A percentile compares a stretch with the other conserved stretches of the same genome.
phyloP scores from a whole-genome alignment of 1,140 invertebrate species.

The Triops cancriformis region DNA sequence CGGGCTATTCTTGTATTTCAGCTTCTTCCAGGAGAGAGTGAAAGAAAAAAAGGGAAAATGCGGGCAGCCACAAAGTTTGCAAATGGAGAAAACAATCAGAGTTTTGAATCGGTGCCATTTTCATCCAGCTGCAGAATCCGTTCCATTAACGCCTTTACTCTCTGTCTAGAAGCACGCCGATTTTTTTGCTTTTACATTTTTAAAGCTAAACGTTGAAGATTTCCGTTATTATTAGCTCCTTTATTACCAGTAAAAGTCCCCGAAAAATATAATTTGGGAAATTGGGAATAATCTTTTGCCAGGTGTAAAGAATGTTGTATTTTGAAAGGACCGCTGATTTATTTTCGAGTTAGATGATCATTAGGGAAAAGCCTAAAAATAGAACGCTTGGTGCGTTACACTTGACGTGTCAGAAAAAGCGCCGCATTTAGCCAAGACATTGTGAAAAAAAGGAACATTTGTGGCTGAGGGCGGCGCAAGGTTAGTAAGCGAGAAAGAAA shows the following conservation, averaged over 20 bases:
- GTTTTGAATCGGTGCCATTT: constrained; percentile 7
- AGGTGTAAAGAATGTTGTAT: neutral
- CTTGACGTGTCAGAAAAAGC: neutral
- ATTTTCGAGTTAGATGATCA: neutral
- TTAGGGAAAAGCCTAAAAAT: neutral
- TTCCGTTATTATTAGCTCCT: neutral
- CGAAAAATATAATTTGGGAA: too few relatives aligned
- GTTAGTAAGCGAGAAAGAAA: too few relatives aligned
- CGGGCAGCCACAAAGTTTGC: neutral
- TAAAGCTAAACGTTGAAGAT: neutral
- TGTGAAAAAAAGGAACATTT: too few relatives aligned
- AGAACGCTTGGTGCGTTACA: neutral
- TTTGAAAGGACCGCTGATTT: neutral
- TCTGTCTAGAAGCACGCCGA: neutral
- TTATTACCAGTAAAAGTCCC: neutral
- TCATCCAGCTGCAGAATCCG: neutral
- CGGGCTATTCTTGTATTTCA: constrained; percentile 5
- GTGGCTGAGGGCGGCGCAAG: too few relatives aligned
- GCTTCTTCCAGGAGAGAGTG: neutral
- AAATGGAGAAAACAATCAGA: neutral
- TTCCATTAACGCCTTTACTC: neutral
- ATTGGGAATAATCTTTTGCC: too few relatives aligned
- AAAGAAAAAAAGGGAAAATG: neutral
- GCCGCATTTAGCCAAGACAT: neutral
- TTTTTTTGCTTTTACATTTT: neutral